These are phyloP conservation scores for Natator depressus DNA, from an alignment of 2,113 vertebrate species.

Conservation along the genomic window DNA sequence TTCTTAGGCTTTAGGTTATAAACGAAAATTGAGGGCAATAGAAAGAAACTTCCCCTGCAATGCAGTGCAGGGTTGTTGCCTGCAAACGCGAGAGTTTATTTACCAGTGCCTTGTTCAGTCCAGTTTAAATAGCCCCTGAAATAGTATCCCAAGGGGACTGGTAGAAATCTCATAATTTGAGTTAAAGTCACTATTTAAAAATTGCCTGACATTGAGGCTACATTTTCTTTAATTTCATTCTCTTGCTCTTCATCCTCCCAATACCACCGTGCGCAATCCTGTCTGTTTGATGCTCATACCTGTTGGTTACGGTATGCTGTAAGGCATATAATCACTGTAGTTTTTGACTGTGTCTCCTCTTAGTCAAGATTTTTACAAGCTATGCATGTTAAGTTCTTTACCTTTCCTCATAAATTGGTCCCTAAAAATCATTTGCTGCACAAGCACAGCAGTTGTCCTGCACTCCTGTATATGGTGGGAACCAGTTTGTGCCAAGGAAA, in stretches of 20 bases:
- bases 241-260: not conserved
- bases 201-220: not conserved
- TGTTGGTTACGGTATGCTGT: no score
- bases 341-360: no score
- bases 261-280: not conserved
- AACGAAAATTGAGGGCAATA: not conserved
- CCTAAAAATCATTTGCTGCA: not conserved
- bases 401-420: not conserved
- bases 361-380: not conserved
- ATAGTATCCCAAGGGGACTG: no score
- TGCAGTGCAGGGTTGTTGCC: not conserved
- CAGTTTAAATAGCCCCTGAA: not conserved
- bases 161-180: not conserved
- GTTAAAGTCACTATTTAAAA: not conserved
- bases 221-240: not conserved
- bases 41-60: not conserved
- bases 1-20: no score
- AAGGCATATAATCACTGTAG: no score
- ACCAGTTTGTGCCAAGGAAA: not conserved
- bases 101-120: not conserved
- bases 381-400: not conserved
- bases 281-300: not conserved
- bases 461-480: not conserved
- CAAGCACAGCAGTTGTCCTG: accelerated
- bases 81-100: not conserved